Percentiles rank a stretch among this genome's conserved stretches.
These are phyloP conservation scores for Eriosoma lanigerum DNA, from an alignment of 1,140 invertebrate genomes.

Conservation along the genomic window DNA sequence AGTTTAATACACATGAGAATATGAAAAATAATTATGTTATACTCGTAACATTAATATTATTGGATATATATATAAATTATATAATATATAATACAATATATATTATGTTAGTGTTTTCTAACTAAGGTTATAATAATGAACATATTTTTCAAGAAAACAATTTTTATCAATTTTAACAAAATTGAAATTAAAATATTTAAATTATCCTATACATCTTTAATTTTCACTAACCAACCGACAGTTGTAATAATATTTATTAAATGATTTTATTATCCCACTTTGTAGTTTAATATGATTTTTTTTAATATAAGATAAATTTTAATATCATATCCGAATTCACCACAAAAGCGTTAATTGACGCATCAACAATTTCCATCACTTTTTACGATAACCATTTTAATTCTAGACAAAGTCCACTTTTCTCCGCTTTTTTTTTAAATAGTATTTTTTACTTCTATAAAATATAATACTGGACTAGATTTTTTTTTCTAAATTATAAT, in stretches of 20 bases:
- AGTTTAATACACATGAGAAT: too few species aligned
- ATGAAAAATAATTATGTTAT: too few species aligned
- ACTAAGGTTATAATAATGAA: too few species aligned
- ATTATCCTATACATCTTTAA: slow-evolving; percentile 1
- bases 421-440: slow-evolving; percentile 8
- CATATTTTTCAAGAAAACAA: not conserved
- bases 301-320: slow-evolving; percentile 13
- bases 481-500: not conserved
- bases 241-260: slow-evolving; percentile 21
- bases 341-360: slow-evolving; percentile 27
- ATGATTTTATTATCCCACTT: not conserved
- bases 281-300: not conserved
- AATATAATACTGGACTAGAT: slow-evolving; percentile 10
- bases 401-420: slow-evolving; percentile 21
- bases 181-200: slow-evolving; percentile 5
- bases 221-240: slow-evolving; percentile 19
- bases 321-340: slow-evolving; percentile 22
- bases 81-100: too few species aligned
- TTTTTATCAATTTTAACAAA: not conserved
- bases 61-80: too few species aligned
- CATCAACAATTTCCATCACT: slow-evolving; percentile 6
- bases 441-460: not conserved
- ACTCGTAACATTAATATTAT: too few species aligned
- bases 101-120: too few species aligned
- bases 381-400: slow-evolving; percentile 23